Percentiles rank a stretch among this genome's conserved stretches.
Evolutionary conservation across 1,140 invertebrate genomes (phyloP).

Genomic region (Drosophila lacteicornis): DNA sequence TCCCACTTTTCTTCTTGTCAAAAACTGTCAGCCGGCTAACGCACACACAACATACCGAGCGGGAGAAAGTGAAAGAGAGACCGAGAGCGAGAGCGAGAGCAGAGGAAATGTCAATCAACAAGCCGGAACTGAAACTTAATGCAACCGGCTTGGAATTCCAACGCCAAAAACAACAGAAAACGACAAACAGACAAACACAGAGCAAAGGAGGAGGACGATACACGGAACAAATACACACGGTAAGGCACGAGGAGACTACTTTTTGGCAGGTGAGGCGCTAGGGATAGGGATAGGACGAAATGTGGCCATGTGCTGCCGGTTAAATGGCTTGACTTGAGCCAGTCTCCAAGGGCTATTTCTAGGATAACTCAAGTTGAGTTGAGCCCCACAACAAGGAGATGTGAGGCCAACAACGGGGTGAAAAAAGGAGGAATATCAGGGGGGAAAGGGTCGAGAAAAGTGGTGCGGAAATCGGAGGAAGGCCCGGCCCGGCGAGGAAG

Average conservation of each 20-base stretch:
- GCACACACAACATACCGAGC: neutral
- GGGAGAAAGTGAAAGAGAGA: slow-evolving; percentile 1
- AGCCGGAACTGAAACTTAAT: slow-evolving; percentile 74
- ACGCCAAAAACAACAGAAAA: slow-evolving; percentile 29
- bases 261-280: neutral
- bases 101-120: slow-evolving; percentile 78
- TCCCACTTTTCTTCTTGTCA: slow-evolving; percentile 27
- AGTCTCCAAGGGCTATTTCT: slow-evolving; percentile 53
- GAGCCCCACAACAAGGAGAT: neutral
- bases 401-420: too few relatives aligned
- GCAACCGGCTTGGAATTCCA: slow-evolving; percentile 63
- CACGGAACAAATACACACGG: neutral
- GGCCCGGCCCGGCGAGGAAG: neutral
- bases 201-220: too few relatives aligned
- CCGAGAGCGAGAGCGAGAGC: neutral
- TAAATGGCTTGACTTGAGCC: slow-evolving; percentile 52
- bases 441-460: neutral
- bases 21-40: slow-evolving; percentile 41
- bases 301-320: slow-evolving; percentile 46
- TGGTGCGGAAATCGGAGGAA: neutral
- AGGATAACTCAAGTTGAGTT: slow-evolving; percentile 42
- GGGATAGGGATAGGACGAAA: slow-evolving; percentile 11
- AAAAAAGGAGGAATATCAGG: slow-evolving; percentile 1
- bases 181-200: slow-evolving; percentile 15
- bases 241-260: neutral